These are phyloP conservation scores for Parauchenoglanis punctatus DNA, from an alignment of 2,797 vertebrate species.

Conservation along the genomic window DNA sequence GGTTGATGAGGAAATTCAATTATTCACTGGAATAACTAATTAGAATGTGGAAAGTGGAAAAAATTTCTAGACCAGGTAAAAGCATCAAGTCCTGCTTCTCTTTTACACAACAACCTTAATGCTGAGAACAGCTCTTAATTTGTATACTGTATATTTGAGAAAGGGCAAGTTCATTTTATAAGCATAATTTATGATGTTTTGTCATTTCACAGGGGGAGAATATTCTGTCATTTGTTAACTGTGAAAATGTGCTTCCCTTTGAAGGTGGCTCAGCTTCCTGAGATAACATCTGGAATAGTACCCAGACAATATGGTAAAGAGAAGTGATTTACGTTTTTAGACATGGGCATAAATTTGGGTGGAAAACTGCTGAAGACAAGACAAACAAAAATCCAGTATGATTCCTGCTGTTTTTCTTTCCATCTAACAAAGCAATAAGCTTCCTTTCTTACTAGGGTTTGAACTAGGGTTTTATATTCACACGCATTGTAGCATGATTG, in stretches of 20 bases:
- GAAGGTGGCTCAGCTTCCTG: background rate
- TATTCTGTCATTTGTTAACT: background rate
- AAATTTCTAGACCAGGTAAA: background rate
- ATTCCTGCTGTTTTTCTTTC: background rate
- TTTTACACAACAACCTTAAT: constrained; percentile 39
- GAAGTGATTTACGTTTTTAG: background rate
- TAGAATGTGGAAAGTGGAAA: background rate
- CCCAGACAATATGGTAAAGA: background rate
- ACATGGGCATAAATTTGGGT: background rate
- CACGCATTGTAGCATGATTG: background rate
- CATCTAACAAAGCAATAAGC: background rate
- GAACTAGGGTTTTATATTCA: background rate
- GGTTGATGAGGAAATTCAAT: background rate
- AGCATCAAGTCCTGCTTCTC: background rate
- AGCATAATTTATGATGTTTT: background rate
- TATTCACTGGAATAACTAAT: background rate
- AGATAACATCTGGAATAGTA: background rate
- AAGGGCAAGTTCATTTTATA: background rate
- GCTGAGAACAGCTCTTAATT: constrained; percentile 33
- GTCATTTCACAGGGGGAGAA: background rate
- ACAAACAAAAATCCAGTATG: background rate
- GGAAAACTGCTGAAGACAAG: background rate
- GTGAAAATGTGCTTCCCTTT: constrained; percentile 1
- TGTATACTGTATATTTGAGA: background rate
- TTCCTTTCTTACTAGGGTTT: background rate